Conservation (phyloP, 2,888 invertebrate genomes). For the Deilephila elpenor region DNA sequence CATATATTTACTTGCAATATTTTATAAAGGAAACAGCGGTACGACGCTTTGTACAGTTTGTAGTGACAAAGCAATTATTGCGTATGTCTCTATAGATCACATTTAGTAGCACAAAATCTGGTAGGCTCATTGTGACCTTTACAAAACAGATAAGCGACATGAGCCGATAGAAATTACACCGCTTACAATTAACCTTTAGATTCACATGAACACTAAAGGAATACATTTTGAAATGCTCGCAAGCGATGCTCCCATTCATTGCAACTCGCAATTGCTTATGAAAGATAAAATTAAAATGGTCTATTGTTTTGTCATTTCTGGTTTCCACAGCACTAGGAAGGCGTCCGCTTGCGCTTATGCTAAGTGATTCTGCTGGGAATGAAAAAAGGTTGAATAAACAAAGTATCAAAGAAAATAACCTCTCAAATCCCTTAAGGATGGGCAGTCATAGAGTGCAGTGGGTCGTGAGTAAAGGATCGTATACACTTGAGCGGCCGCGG, state of each 20-base stretch:
- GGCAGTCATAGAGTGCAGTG: slow-evolving; percentile 68
- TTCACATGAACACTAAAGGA: slow-evolving; percentile 48
- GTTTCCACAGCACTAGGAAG: slow-evolving; percentile 66
- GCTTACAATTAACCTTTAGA: slow-evolving; percentile 40
- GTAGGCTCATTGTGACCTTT: not conserved
- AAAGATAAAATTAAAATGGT: slow-evolving; percentile 60
- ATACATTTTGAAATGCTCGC: slow-evolving; percentile 47
- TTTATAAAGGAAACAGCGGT: slow-evolving; percentile 9
- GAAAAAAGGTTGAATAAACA: slow-evolving; percentile 22
- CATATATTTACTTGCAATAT: slow-evolving; percentile 28
- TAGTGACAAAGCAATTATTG: not conserved
- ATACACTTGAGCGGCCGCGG: slow-evolving; percentile 69
- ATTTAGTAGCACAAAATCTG: too few species aligned
- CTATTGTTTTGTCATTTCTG: slow-evolving; percentile 63
- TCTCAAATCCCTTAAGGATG: slow-evolving; percentile 64
- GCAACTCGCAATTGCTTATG: slow-evolving; percentile 62
- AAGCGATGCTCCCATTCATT: slow-evolving; percentile 55
- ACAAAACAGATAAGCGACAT: not conserved
- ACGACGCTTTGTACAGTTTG: not conserved
- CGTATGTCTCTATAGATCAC: too few species aligned
- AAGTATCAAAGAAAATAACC: slow-evolving; percentile 29
- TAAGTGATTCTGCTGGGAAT: slow-evolving; percentile 24
- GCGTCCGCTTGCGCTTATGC: slow-evolving; percentile 41
- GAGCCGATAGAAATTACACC: slow-evolving; percentile 35
- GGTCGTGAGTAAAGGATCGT: slow-evolving; percentile 78